These are phyloP conservation scores for Megamerina dolium DNA, from an alignment of 2,888 invertebrate species.

Conservation along the genomic window DNA sequence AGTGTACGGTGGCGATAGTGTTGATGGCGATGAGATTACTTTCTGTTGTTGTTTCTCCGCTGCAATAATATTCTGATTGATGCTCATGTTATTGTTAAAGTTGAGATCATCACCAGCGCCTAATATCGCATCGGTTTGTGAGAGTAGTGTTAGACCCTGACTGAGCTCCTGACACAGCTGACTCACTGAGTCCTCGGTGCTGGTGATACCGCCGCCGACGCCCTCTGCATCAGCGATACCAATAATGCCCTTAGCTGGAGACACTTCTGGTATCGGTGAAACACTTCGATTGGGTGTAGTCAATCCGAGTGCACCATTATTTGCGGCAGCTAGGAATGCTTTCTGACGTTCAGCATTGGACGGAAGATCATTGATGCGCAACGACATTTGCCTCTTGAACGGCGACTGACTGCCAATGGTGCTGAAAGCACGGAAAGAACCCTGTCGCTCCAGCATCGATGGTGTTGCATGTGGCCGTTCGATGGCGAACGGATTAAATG, in stretches of 20 bases:
- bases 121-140: conserved; percentile 53
- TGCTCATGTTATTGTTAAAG: conserved; percentile 54
- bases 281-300: conserved; percentile 52
- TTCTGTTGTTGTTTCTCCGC: conserved; percentile 35
- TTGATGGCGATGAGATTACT: conserved; percentile 27
- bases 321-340: conserved; percentile 46
- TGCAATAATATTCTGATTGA: conserved; percentile 53
- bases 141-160: conserved; percentile 61
- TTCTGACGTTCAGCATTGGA: conserved; percentile 82
- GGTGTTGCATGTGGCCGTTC: conserved; percentile 94
- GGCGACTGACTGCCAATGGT: conserved; percentile 75
- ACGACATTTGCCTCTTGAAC: conserved; percentile 92
- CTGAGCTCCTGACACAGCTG: conserved; percentile 73
- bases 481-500: conserved; percentile 87
- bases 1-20: conserved; percentile 19
- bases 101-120: conserved; percentile 51
- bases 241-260: conserved; percentile 51
- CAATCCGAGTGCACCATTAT: conserved; percentile 29
- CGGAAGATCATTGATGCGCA: conserved; percentile 90
- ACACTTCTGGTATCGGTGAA: conserved; percentile 72
- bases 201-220: conserved; percentile 17
- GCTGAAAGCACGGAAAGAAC: conserved; percentile 87
- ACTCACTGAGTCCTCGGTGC: conserved; percentile 55
- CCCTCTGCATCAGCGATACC: conserved; percentile 22
- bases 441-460: conserved; percentile 89